phyloP scores from a whole-genome alignment of 2,113 vertebrate species.

The Malurus elegans region DNA sequence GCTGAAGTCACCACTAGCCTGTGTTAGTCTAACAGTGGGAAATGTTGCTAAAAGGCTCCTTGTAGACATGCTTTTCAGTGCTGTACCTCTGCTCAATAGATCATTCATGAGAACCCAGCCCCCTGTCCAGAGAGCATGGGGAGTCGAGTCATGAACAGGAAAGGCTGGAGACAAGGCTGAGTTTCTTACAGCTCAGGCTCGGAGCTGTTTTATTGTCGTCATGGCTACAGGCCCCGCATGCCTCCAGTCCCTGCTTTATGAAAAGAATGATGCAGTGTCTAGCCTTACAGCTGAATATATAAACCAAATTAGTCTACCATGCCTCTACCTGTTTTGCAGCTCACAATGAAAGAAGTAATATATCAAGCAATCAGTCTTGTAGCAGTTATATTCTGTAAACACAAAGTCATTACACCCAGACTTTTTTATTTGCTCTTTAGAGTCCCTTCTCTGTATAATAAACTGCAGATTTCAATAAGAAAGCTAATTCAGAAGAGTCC shows the following conservation, averaged over 20 bases:
- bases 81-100: slow-evolving; percentile 70
- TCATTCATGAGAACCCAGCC: slow-evolving; percentile 74
- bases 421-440: slow-evolving; percentile 45
- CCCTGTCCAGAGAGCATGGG: slow-evolving; percentile 58
- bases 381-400: slow-evolving; percentile 53
- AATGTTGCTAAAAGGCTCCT: slow-evolving; percentile 10
- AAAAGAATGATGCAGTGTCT: slow-evolving; percentile 85
- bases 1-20: not conserved
- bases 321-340: slow-evolving; percentile 78
- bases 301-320: slow-evolving; percentile 81
- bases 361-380: slow-evolving; percentile 72
- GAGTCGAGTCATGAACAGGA: slow-evolving; percentile 73
- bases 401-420: slow-evolving; percentile 58
- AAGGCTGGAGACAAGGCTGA: slow-evolving; percentile 76
- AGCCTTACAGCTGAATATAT: slow-evolving; percentile 81
- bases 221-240: slow-evolving; percentile 76
- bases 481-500: slow-evolving; percentile 27
- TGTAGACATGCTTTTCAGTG: not conserved
- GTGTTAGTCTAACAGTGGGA: not conserved
- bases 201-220: slow-evolving; percentile 75
- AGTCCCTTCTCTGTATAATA: slow-evolving; percentile 40
- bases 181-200: slow-evolving; percentile 72
- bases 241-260: slow-evolving; percentile 72
- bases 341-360: slow-evolving; percentile 78
- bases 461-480: slow-evolving; percentile 45